Evolutionary conservation across 2,113 vertebrate species (phyloP).

Genomic region (cattle (Bos taurus)): DNA sequence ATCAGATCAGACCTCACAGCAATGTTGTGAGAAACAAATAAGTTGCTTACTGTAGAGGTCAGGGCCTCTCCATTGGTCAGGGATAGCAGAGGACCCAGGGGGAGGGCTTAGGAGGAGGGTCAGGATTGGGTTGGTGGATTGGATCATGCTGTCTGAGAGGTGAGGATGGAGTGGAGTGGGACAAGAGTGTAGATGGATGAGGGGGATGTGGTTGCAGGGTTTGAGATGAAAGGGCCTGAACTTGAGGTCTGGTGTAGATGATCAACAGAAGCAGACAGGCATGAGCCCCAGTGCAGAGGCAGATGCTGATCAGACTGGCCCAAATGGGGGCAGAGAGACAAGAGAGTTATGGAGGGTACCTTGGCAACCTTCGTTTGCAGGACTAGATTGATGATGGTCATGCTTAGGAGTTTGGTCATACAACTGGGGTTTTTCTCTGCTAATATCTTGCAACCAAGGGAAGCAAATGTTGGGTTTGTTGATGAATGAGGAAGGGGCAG

Average conservation of each 20-base stretch:
- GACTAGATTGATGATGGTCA: neutral
- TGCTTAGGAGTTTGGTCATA: neutral
- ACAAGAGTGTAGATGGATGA: neutral
- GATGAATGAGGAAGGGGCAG: neutral
- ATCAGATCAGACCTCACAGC: neutral
- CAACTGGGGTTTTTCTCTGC: neutral
- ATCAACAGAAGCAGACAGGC: neutral
- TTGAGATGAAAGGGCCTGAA: neutral
- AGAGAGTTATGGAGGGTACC: neutral
- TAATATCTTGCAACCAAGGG: neutral
- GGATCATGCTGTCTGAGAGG: neutral
- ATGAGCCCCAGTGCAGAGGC: neutral
- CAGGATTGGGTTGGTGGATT: neutral
- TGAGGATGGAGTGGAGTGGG: neutral
- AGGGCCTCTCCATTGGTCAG: neutral
- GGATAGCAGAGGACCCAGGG: neutral
- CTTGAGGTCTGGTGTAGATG: neutral
- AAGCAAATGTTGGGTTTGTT: neutral
- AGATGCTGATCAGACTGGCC: neutral
- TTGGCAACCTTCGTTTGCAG: neutral
- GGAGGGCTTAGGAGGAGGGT: neutral
- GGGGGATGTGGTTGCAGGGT: neutral
- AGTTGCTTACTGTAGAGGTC: neutral
- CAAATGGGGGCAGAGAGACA: neutral
- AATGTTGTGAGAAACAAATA: neutral